Conservation (phyloP, 1,140 invertebrate species). For the Aphaenogaster ashmeadi region DNA sequence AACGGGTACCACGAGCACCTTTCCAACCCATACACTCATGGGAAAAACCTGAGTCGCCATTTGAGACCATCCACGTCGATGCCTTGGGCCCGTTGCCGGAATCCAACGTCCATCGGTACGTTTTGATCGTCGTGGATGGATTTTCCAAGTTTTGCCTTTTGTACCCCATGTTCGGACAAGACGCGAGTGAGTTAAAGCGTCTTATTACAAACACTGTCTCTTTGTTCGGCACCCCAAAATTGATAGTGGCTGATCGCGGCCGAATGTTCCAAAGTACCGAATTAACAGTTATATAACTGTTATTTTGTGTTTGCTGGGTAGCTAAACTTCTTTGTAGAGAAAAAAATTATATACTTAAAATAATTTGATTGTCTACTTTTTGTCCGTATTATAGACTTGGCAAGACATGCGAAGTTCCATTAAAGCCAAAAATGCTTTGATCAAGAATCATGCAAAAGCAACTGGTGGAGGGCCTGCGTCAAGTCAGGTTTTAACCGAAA, state of each 20-base stretch:
- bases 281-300: too few species aligned
- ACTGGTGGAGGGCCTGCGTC: background rate
- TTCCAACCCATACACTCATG: constrained; percentile 19
- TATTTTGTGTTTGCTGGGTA: too few species aligned
- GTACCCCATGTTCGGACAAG: constrained; percentile 6
- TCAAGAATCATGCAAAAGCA: background rate
- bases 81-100: background rate
- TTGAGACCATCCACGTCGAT: too few species aligned
- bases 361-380: too few species aligned
- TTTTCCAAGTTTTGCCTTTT: background rate
- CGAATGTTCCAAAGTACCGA: constrained; percentile 7
- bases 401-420: background rate
- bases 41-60: background rate
- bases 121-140: background rate
- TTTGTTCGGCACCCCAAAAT: constrained; percentile 9
- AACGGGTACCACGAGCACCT: background rate
- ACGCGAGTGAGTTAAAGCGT: background rate
- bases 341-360: too few species aligned
- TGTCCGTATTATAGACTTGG: background rate
- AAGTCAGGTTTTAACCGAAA: background rate
- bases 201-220: background rate
- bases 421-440: background rate
- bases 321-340: too few species aligned
- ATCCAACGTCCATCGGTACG: background rate
- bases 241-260: constrained; percentile 21